These are phyloP conservation scores for Lampris incognitus DNA, from an alignment of 2,113 vertebrate genomes.

Conservation along the genomic window DNA sequence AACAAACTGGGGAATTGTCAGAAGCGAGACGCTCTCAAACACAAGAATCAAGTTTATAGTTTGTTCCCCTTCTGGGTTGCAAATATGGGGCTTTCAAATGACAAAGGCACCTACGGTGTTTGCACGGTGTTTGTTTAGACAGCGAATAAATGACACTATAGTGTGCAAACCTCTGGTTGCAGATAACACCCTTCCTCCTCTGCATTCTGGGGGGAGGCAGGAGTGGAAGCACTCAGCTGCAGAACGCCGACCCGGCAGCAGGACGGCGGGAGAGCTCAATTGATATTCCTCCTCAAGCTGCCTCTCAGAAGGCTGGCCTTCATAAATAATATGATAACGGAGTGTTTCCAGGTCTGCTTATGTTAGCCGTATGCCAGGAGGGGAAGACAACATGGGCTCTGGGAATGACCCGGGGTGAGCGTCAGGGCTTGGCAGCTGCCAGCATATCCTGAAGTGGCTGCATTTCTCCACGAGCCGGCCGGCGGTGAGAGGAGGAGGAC, in stretches of 20 bases:
- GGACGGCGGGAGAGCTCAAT: constrained; percentile 63
- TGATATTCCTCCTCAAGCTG: constrained; percentile 75
- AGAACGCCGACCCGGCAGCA: constrained; percentile 49
- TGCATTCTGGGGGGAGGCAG: constrained; percentile 20
- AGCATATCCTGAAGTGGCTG: constrained; percentile 61
- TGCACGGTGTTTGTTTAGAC: constrained; percentile 46
- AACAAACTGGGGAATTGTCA: constrained; percentile 42
- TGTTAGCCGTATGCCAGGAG: constrained; percentile 68
- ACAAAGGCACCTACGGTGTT: constrained; percentile 30
- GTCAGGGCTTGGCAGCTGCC: constrained; percentile 39
- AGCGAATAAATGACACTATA: constrained; percentile 56
- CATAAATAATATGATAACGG: constrained; percentile 81
- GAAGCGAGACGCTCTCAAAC: constrained; percentile 38
- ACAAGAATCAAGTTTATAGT: constrained; percentile 18
- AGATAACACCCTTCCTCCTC: constrained; percentile 51
- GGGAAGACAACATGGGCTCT: constrained; percentile 66
- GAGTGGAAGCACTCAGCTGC: constrained; percentile 52
- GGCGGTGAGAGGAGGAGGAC: constrained; percentile 38
- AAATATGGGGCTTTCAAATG: constrained; percentile 31
- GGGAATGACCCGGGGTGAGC: constrained; percentile 67
- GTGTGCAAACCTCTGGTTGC: constrained; percentile 43
- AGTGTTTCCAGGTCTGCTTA: constrained; percentile 71
- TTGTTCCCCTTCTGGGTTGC: constrained; percentile 38
- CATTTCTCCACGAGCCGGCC: constrained; percentile 15
- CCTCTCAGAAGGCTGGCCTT: constrained; percentile 72